These are phyloP conservation scores for Agelaius tricolor DNA, from an alignment of 2,113 vertebrate genomes.

Conservation along the genomic window DNA sequence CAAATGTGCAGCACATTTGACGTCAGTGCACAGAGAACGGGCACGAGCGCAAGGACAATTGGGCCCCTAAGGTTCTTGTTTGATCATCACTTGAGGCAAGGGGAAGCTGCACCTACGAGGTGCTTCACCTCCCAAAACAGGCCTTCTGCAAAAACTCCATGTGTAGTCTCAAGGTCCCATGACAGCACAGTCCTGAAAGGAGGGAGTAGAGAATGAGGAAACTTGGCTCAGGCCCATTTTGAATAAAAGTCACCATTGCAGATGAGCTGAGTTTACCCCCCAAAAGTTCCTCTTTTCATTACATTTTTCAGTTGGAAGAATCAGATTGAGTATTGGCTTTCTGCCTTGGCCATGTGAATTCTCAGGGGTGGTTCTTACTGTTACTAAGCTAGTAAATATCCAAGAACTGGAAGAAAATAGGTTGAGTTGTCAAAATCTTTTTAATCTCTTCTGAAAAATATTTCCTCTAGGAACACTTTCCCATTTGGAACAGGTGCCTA, in stretches of 20 bases:
- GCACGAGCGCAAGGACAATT: not conserved
- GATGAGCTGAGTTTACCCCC: not conserved
- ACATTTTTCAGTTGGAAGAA: not conserved
- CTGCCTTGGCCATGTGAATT: not conserved
- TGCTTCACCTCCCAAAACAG: not conserved
- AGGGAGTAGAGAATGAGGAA: not conserved
- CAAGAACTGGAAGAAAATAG: constrained; percentile 18
- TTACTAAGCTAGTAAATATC: constrained; percentile 4
- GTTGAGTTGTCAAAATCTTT: not conserved
- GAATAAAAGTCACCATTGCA: not conserved
- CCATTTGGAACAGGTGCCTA: not conserved
- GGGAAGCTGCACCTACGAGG: not conserved
- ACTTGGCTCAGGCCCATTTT: not conserved
- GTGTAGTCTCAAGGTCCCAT: not conserved
- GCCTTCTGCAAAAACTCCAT: not conserved
- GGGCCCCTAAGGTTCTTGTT: not conserved
- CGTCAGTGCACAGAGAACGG: not conserved
- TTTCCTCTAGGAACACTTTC: not conserved
- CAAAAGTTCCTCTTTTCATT: not conserved
- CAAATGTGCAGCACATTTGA: constrained; percentile 15
- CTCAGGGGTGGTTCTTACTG: not conserved
- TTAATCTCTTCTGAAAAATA: constrained; percentile 17
- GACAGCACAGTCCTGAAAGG: not conserved
- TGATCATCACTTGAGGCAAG: not conserved
- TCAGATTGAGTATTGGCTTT: not conserved